Conservation (phyloP, 2,113 vertebrate genomes). For the Tetrao urogallus region DNA sequence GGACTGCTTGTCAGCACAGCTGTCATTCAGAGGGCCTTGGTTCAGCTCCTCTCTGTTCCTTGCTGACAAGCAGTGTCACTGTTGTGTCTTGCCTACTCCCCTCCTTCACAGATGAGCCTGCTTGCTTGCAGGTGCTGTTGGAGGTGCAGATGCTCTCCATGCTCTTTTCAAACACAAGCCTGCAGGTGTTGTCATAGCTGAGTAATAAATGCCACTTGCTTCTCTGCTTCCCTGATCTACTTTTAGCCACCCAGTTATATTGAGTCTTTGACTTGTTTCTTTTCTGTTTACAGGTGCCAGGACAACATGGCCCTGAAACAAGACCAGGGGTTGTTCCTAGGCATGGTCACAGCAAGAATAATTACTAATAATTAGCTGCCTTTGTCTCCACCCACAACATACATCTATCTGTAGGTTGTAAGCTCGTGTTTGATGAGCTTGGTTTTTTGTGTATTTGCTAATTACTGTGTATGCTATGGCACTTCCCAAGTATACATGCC, state of each 20-base stretch:
- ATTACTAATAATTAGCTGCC: background rate
- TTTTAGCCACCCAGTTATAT: background rate
- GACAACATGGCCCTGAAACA: background rate
- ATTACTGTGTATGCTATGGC: background rate
- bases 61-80: background rate
- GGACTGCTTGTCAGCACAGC: accelerated
- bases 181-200: background rate
- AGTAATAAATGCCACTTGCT: background rate
- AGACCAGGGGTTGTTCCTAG: background rate
- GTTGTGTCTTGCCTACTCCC: background rate
- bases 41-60: background rate
- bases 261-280: background rate
- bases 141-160: background rate
- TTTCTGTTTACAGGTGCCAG: background rate
- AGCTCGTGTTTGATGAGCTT: background rate
- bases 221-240: background rate
- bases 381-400: background rate
- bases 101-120: background rate
- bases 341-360: background rate
- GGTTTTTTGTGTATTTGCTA: background rate
- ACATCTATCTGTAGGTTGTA: background rate
- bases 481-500: background rate
- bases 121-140: accelerated
- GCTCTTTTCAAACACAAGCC: background rate
- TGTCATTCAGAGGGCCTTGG: background rate